phyloP scores from a whole-genome alignment of 2,113 vertebrate species.

The Mus pahari region DNA sequence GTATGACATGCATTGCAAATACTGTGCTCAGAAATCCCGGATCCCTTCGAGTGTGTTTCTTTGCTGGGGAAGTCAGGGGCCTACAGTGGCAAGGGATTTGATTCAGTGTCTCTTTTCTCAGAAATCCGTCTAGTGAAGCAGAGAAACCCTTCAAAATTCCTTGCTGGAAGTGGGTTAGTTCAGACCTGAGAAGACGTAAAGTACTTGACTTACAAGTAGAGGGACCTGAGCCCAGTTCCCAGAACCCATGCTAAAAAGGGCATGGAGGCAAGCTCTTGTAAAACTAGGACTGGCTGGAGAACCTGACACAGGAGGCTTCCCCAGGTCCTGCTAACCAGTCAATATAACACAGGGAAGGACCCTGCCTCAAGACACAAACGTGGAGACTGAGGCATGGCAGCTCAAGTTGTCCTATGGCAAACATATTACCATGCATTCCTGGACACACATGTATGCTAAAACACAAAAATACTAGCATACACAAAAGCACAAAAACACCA shows the following conservation, averaged over 20 bases:
- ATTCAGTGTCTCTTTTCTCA: background rate
- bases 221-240: background rate
- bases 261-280: too few species aligned
- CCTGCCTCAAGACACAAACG: background rate
- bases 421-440: background rate
- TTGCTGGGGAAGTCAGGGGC: background rate
- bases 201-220: background rate
- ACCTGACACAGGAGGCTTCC: background rate
- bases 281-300: background rate
- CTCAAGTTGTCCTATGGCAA: background rate
- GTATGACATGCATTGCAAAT: background rate
- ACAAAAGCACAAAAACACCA: background rate
- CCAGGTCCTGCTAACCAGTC: background rate
- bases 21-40: background rate
- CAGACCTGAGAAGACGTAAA: background rate
- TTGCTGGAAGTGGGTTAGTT: background rate
- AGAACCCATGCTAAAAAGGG: background rate
- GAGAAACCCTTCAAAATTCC: constrained; percentile 18
- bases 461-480: background rate
- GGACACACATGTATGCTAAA: background rate
- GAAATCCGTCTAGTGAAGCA: background rate
- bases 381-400: too few species aligned
- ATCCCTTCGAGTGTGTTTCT: background rate
- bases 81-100: background rate
- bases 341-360: background rate